Base-by-base conservation (phyloP, 2,113 vertebrate species). In the Odontophorus gujanensis region DNA sequence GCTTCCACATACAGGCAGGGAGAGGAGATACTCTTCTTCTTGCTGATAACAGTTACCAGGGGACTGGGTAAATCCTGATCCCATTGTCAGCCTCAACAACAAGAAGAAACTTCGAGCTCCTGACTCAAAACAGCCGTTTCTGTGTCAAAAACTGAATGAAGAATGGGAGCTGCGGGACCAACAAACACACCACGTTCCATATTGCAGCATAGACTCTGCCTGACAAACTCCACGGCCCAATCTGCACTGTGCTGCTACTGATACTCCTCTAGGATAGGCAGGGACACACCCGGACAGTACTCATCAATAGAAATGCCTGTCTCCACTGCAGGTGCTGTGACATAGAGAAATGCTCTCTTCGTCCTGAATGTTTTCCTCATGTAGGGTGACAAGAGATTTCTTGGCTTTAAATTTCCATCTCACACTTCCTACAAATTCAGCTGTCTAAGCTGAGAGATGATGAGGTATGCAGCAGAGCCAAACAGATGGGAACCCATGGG, bases 1-100 rank as follows among this genome's bases (percentile, higher is more conserved):
- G 93, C 59, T 95, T 96, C 57, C 63, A 87, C 72, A 76, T 68
- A 85, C 71, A 72, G 78, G 91, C 89, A 90, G 30, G 86, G 89
- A 59, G 50, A 85, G 65, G 50, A 67, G 32, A 11, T 47, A 61
- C 45, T 72, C 53, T 85, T 76, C 34, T 65, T 72, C 80, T 77
- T 71, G 20, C 26, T 85, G 58, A 7, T 13, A 71, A 71, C 55
- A 51, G 55, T 26, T 73, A 66, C 75, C 91, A 71, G 66, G 74
- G 79, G 25, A 85, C 48, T 83, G 87, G 51, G 68, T 73, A 86
- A 94, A 79, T 19, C 45, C 15, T 73, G 83, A 81, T 88, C 77
- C 42, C 68, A 75, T 61, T 67, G 76, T 73, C 62, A 95, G 76
- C 61, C 79, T 38, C 74, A 81, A 59, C 74, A 81, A 59, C 1